Evolutionary conservation across 2,888 invertebrate genomes (phyloP), one percentile per base, ranked within the genome.

Genomic region (Dynastes grantii): DNA sequence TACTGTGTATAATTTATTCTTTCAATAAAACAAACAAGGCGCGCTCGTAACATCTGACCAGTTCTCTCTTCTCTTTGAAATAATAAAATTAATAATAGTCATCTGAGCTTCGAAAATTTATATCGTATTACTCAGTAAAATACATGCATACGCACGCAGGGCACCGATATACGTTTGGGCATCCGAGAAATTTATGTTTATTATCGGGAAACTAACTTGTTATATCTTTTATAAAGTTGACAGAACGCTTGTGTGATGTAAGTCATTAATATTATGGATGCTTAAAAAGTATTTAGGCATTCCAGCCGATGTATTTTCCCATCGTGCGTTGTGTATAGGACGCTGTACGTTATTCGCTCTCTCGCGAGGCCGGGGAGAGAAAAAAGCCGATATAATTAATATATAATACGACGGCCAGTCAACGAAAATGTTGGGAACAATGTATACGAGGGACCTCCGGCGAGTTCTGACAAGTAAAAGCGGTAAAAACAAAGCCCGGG

Each of bases 401-500:
- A 81, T 81, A 80, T 82, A 80, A 82, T 79, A 70, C 77, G 76
- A 78, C 49, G 75, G 79, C 77, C 78, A 81, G 77, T 81, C 81
- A 82, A 81, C 81, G 78, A 70, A 79, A 81, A 80, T 82, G 82
- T 82, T 77, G 79, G 78, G 81, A 82, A 81, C 82, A 80, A 80
- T 82, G 80, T 81, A 81, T 81, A 81, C 79, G 80, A 76, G 32
- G 84, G 85, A 85, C 85, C 85, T 85, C 85, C 84, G 83, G 84
- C 85, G 84, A 84, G 84, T 82, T 82, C 81, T 79, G 84, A 84
- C 84, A 84, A 84, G 84, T 83, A 83, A 80, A 78, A 81, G 85
- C 86, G 86, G 85, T 85, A 84, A 83, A 86, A 85, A 87, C 86
- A 86, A 86, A 86, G 85, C 82, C 79, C 78, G 70, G 76, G 76